Percentiles rank a stretch among this genome's conserved stretches.
Conservation (phyloP, 92 coral and sea anemone species). For the Siderastrea radians region DNA sequence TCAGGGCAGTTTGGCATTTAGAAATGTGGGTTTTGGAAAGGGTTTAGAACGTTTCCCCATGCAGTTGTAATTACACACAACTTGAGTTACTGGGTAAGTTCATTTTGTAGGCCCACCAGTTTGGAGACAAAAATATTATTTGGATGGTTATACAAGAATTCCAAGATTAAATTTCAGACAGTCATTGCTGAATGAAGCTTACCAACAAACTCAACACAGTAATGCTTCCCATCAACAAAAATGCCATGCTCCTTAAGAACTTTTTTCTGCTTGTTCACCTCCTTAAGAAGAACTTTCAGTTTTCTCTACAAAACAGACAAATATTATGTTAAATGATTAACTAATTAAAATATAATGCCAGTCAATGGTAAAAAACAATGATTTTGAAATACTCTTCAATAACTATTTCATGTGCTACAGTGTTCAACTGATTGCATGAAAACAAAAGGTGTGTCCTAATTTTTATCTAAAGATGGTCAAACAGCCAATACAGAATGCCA, state of each 20-base stretch:
- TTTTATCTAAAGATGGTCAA: too few species aligned
- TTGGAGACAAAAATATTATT: neutral
- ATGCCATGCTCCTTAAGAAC: constrained; percentile 27
- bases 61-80: too few species aligned
- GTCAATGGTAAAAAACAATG: neutral
- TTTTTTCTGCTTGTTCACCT: constrained; percentile 19
- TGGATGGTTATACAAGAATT: neutral
- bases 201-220: constrained; percentile 36
- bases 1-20: too few species aligned
- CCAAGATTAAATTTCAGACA: neutral
- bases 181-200: neutral
- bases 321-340: neutral
- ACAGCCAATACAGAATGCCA: too few species aligned
- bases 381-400: neutral
- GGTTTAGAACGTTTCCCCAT: too few species aligned
- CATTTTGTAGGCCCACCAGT: neutral
- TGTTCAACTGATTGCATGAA: too few species aligned
- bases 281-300: constrained; percentile 18
- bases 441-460: too few species aligned
- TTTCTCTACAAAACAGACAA: neutral
- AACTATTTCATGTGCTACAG: too few species aligned
- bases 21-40: too few species aligned
- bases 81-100: too few species aligned
- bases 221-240: constrained; percentile 20
- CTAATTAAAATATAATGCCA: too few species aligned